Base-by-base conservation (phyloP, 2,113 vertebrate genomes). In the Hucho hucho region DNA sequence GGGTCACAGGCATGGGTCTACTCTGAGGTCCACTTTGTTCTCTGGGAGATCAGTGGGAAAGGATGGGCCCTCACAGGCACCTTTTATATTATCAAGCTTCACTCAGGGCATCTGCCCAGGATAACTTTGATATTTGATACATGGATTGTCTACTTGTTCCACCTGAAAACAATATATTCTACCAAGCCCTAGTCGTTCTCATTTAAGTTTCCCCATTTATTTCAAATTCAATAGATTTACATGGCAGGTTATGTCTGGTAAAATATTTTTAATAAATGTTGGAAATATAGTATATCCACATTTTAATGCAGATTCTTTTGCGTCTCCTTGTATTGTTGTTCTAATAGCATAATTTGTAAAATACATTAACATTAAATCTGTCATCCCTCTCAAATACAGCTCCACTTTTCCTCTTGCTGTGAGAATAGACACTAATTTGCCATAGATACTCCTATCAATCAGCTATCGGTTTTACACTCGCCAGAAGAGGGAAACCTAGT, bases 111-210 rank as follows among this genome's bases (percentile, higher is more conserved):
- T 9, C 18, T 64, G 77, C 74, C 43, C 75, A 79, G 76, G 16
- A 43, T 72, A 80, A 84, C 87, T 91, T 90, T 89, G 89, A 91
- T 90, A 88, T 83, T 86, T 87, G 83, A 89, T 87, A 84, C 82
- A 87, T 88, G 74, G 87, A 80, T 89, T 79, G 82, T 77, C 80
- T 43, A 84, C 87, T 89, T 88, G 85, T 86, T 90, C 85, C 84
- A 89, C 85, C 85, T 85, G 79, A 80, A 84, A 81, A 83, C 81
- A 86, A 82, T 85, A 81, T 85, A 77, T 79, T 73, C 61, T 53
- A 26, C 83, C 71, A 4, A 32, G 69, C 59, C 64, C 63, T 65
- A 5, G n/a, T 83, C 73, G 64, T 64, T 70, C 72, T 76, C 79
- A 67, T 76, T 69, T 69, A 84, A 80, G 73, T 68, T 74, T 70